These are phyloP conservation scores for Drosophila trichaetosa DNA, from an alignment of 2,888 invertebrate genomes.

Conservation along the genomic window DNA sequence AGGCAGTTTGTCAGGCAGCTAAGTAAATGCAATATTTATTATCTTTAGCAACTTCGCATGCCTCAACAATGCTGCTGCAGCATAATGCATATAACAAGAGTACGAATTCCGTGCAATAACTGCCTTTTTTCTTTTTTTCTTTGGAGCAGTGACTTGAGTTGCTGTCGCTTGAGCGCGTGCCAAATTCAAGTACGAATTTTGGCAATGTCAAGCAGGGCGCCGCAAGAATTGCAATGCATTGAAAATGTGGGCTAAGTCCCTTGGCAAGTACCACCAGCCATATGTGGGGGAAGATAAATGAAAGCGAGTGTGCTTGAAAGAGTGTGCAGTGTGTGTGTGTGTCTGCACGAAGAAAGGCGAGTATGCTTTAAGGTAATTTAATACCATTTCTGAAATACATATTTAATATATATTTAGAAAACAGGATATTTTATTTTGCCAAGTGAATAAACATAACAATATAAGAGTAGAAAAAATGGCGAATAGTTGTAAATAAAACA, in stretches of 20 bases:
- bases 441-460: background rate
- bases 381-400: background rate
- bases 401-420: background rate
- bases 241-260: conserved; percentile 16
- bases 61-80: background rate
- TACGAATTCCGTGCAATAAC: background rate
- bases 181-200: conserved; percentile 21
- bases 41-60: conserved; percentile 1
- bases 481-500: too few relatives aligned
- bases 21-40: conserved; percentile 39
- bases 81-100: background rate
- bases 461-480: background rate
- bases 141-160: background rate
- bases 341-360: background rate
- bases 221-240: conserved; percentile 31
- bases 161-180: conserved; percentile 10
- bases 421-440: background rate
- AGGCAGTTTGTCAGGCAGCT: conserved; percentile 26
- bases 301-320: background rate
- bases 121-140: background rate
- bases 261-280: conserved; percentile 44
- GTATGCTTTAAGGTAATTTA: background rate
- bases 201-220: conserved; percentile 10
- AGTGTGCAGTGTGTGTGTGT: background rate
- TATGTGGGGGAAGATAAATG: conserved; percentile 30